Base-by-base conservation (phyloP, 1,140 invertebrate genomes). In the Dreissena rostriformis region DNA sequence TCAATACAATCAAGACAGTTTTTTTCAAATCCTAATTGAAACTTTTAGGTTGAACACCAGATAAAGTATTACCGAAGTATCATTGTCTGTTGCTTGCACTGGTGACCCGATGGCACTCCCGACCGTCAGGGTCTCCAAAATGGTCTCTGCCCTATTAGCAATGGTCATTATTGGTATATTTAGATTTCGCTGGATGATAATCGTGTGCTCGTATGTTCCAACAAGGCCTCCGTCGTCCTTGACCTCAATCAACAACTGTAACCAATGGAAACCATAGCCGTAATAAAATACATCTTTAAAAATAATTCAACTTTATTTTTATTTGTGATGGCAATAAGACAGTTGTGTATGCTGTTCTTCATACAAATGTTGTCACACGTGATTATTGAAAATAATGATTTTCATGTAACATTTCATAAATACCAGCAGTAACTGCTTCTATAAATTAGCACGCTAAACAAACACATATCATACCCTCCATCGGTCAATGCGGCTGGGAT, bases 191-290 rank as follows among this genome's bases (percentile, higher is more conserved):
- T 87, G 76, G 61, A 92, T 87, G 8, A 61, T 89, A 0, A 92
- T 81, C 1, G 49, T 79, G 11, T 89, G 86, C 26, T 83, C 82
- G 14, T 82, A 84, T 29, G 86, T 86, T 12, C 68, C 79, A 0
- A 77, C 77, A 6, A 74, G 49, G 19, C 88, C 91, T n/a, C 91
- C 90, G 39, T 89, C 91, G 84, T 92, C 91, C 53, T 74, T 88
- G 0, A 89, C 91, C 52, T 78, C 68, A 15, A 92, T 77, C 19
- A 78, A 53, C 14, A 92, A 53, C 91, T 92, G 85, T 11, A 89
- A 87, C 66, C 61, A 55, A 51, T 68, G 86, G 53, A 24, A 22
- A 22, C 49, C 73, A 19, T 12, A 24, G n/a, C n/a, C n/a, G n/a
- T n/a, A n/a, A 67, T 28, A 22, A 67, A 4, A 67, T 10, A 68